These are phyloP conservation scores for Ailurus styani DNA, from an alignment of 2,113 vertebrate species.

Conservation along the genomic window DNA sequence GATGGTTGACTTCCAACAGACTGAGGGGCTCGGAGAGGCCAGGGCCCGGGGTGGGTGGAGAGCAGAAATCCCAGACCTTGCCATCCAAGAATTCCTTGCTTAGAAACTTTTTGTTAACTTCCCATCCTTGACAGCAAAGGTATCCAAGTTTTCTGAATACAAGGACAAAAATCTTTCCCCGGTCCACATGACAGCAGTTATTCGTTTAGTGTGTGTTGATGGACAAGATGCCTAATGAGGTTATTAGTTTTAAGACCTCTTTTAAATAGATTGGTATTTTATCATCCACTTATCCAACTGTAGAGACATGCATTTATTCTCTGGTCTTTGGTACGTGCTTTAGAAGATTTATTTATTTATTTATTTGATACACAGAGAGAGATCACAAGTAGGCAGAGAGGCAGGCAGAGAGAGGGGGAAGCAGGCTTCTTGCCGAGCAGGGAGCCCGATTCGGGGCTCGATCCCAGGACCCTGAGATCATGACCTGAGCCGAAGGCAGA, in stretches of 20 bases:
- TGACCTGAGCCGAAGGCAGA: too few relatives aligned
- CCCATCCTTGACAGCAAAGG: background rate
- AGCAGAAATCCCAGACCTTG: background rate
- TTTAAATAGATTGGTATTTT: background rate
- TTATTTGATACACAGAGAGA: too few relatives aligned
- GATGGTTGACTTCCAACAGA: conserved; percentile 28
- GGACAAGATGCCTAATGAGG: background rate
- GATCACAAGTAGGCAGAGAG: too few relatives aligned
- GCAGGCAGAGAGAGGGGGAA: too few relatives aligned
- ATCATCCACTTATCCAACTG: background rate
- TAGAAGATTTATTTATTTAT: too few relatives aligned
- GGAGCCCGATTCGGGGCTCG: too few relatives aligned
- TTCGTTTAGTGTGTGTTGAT: background rate
- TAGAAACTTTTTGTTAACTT: background rate
- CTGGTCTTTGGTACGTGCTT: background rate
- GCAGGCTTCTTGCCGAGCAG: too few relatives aligned
- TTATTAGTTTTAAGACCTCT: background rate
- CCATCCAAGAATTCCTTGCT: background rate
- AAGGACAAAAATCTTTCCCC: background rate
- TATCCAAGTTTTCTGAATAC: background rate
- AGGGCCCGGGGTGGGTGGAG: background rate
- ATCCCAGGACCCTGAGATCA: too few relatives aligned
- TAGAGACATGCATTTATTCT: background rate
- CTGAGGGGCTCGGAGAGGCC: background rate
- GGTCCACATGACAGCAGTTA: background rate